A percentile compares a stretch with the other conserved stretches of the same genome.
These are phyloP conservation scores for Balaeniceps rex DNA, from an alignment of 2,113 vertebrate species.

Conservation along the genomic window DNA sequence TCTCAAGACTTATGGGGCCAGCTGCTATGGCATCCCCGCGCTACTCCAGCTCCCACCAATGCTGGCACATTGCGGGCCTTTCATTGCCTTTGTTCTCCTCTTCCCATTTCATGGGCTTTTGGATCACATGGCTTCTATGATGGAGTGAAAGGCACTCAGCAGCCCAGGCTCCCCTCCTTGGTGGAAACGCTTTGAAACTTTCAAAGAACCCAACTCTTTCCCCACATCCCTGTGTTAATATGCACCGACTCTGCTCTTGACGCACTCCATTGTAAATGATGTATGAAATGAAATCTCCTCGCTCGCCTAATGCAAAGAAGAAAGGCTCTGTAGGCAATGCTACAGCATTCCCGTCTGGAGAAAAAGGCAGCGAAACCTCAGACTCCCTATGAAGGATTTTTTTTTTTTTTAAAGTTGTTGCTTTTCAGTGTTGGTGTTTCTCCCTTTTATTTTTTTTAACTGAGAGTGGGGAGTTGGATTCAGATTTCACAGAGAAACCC, in stretches of 20 bases:
- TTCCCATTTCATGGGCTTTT: background rate
- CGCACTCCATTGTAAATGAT: constrained; percentile 63
- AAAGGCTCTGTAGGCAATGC: constrained; percentile 57
- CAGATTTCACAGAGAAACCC: constrained; percentile 43
- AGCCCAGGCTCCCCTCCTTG: background rate
- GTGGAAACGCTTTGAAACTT: constrained; percentile 55
- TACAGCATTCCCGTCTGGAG: background rate
- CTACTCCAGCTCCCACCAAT: background rate
- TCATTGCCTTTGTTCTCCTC: background rate
- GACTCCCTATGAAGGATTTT: background rate
- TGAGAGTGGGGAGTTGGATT: constrained; percentile 15
- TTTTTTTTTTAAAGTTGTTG: constrained; percentile 15
- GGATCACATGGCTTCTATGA: background rate
- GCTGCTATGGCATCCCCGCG: background rate
- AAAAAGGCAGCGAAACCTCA: constrained; percentile 34
- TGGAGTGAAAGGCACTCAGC: background rate
- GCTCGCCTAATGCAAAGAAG: constrained; percentile 53
- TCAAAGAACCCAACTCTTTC: constrained; percentile 50
- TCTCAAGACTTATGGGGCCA: rapidly evolving
- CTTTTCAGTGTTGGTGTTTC: constrained; percentile 30
- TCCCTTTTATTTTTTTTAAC: background rate
- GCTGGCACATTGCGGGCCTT: background rate
- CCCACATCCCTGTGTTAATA: constrained; percentile 44
- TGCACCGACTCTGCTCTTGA: constrained; percentile 43
- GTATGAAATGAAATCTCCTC: constrained; percentile 68